Base-by-base conservation (phyloP, 2,113 vertebrate genomes). In the Pyxicephalus adspersus region DNA sequence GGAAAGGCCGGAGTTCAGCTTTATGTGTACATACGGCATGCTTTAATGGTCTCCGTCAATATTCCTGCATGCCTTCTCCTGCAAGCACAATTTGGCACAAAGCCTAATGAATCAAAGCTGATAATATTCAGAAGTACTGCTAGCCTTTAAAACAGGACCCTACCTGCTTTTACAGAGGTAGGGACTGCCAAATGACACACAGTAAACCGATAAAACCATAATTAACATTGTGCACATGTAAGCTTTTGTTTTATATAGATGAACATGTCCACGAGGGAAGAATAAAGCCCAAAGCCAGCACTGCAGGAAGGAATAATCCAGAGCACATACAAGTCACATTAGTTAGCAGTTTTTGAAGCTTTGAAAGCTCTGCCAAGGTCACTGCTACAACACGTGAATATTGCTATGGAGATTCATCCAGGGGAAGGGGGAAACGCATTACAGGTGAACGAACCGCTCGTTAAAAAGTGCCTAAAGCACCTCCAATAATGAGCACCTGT, bases 241-340 rank as follows among this genome's bases (percentile, higher is more conserved):
- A 38, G 38, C 38, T 38, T n/a, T 9, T 38, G 38, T 8, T 38
- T 38, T 38, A 38, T 38, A 38, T 38, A n/a, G n/a, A n/a, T n/a
- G n/a, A n/a, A n/a, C n/a, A n/a, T n/a, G n/a, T n/a, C n/a, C n/a
- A n/a, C 7, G 11, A 8, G 38, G 6, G 38, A 38, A 38, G 38
- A 84, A 83, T 20, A 26, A 76, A 77, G 65, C 84, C 73, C 57
- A 57, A 38, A 78, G 19, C 38, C 38, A 8, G 38, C 38, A 3
- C 34, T 22, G 20, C 17, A 6, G 28, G 31, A 13, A 58, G 71
- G 1, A 60, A 22, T 31, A 34, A 31, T 18, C 50, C 26, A 18
- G 20, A 22, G 17, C 15, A 11, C 15, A 55, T 25, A 22, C 23
- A 55, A 77, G 51, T 34, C 19, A 15, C 76, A 38, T 77, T 65